Evolutionary conservation across 1,140 invertebrate species (phyloP).

Genomic region (Plodia interpunctella): DNA sequence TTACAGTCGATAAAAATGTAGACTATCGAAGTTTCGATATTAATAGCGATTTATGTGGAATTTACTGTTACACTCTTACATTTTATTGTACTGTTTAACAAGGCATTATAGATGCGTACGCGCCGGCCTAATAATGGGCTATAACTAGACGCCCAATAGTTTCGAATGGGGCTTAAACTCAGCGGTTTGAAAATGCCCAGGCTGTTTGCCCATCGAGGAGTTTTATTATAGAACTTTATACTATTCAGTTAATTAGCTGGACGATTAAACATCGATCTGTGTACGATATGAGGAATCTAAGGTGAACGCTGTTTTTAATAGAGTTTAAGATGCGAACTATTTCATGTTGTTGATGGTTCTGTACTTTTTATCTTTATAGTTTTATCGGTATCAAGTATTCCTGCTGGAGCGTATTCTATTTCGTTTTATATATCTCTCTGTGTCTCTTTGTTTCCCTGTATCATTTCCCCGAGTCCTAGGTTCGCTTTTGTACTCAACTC

Average conservation of each 20-base stretch:
- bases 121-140: no score
- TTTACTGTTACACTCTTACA: conserved; percentile 29
- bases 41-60: conserved; percentile 53
- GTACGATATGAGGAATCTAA: conserved; percentile 22
- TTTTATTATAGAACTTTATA: conserved; percentile 52
- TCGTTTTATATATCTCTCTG: no score
- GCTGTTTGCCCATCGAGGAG: no score
- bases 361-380: conserved; percentile 12
- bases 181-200: no score
- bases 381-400: no score
- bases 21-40: conserved; percentile 26
- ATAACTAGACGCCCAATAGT: no score
- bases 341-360: conserved; percentile 22
- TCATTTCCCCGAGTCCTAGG: no score
- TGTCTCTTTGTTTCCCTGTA: no score
- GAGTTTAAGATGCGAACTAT: background rate
- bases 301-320: background rate
- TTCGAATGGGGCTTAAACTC: no score
- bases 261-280: conserved; percentile 42
- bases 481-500: no score
- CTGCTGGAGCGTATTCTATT: no score
- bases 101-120: conserved; percentile 23
- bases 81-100: conserved; percentile 62
- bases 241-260: conserved; percentile 59
- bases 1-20: conserved; percentile 18